Base-by-base conservation (phyloP, 1,140 invertebrate species). In the Drosophila repletoides region DNA sequence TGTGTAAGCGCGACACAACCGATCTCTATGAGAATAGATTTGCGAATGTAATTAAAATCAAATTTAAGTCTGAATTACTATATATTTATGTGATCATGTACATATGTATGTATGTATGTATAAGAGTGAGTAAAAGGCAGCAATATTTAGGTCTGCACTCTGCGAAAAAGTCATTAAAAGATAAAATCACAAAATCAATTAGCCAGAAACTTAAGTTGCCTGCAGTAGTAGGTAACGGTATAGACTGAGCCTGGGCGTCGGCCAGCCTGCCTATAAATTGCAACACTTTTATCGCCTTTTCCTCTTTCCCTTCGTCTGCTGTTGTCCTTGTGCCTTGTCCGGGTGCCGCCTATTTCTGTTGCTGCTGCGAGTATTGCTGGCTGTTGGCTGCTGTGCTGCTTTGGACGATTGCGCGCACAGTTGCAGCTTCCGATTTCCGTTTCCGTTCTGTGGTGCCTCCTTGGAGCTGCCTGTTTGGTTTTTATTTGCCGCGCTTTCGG, bases 141-240 rank as follows among this genome's bases (percentile, higher is more conserved):
- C 24, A 34, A 26, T 43, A 40, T 63, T 71, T 38, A 58, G 65
- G 49, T 41, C 34, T 72, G 65, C 60, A 76, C 74, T 83, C 63
- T 69, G 41, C 59, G 71, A 72, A 86, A 84, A 86, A 86, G 81
- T 86, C 80, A 86, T 86, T 86, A 86, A 86, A 86, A 86, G 80
- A 86, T 86, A 87, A 86, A 86, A 86, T 86, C 80, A 60, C 80
- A 86, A 86, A 86, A 86, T 86, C 80, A 86, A 86, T 86, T 86
- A 86, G 80, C 80, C 68, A 86, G 75, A 86, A 86, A 86, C 75
- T 86, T 86, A 76, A 76, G 72, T 68, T 59, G 56, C 24, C 56
- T 56, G 41, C 36, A 34, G 14, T 15, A 40, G 53, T n/a, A n/a
- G n/a, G n/a, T n/a, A n/a, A n/a, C n/a, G n/a, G 49, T 40, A 61